These are phyloP conservation scores for Gasterosteus nipponicus DNA, from an alignment of 2,113 vertebrate genomes.

Conservation along the genomic window DNA sequence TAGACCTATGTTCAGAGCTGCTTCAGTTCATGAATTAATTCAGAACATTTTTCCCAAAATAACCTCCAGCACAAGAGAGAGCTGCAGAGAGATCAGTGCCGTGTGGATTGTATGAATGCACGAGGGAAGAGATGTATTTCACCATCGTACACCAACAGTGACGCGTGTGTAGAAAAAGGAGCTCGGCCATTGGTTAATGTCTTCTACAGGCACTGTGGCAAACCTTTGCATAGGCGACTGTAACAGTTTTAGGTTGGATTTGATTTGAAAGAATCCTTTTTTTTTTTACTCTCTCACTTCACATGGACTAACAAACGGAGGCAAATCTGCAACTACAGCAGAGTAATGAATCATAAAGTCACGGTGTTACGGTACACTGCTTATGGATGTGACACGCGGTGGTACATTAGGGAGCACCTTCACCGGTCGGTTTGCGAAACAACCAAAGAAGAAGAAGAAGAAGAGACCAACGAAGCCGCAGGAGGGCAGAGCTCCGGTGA, in stretches of 20 bases:
- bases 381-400: neutral
- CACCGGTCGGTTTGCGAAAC: neutral
- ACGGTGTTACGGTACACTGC: neutral
- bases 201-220: neutral
- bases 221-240: neutral
- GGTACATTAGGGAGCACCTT: neutral
- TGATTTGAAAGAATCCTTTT: too few species aligned
- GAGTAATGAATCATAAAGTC: neutral
- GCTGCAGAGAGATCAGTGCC: neutral
- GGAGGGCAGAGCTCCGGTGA: too few species aligned
- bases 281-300: too few species aligned
- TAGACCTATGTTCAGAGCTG: neutral
- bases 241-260: neutral
- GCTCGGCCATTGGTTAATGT: neutral
- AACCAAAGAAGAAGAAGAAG: neutral
- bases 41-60: neutral
- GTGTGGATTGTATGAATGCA: neutral
- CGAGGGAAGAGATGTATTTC: slow-evolving; percentile 2
- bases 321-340: neutral
- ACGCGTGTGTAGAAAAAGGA: neutral
- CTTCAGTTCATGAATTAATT: neutral
- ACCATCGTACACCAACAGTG: neutral
- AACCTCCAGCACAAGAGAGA: neutral
- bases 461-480: too few species aligned
- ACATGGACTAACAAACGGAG: neutral